Evolutionary conservation across 1,140 invertebrate species (phyloP).

Genomic region (Bombus turneri): DNA sequence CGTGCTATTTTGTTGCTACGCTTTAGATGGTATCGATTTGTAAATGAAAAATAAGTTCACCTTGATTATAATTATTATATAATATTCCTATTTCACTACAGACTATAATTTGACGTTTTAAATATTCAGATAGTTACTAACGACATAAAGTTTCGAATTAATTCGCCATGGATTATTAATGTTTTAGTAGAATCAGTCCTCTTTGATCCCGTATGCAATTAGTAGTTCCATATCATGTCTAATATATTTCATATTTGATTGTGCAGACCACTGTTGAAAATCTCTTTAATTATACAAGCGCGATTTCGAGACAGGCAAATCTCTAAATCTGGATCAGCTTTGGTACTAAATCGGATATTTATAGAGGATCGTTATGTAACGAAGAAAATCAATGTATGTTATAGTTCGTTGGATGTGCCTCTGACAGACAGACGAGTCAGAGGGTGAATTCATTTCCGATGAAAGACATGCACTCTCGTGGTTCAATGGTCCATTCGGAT

Average conservation of each 20-base stretch:
- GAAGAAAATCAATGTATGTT: slow-evolving; percentile 69
- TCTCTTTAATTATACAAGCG: neutral
- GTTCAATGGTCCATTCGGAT: slow-evolving; percentile 86
- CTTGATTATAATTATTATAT: neutral
- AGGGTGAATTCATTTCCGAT: slow-evolving; percentile 91
- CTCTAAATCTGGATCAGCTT: neutral
- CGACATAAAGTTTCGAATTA: neutral
- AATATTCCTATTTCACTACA: no score
- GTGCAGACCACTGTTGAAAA: neutral
- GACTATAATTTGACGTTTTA: neutral
- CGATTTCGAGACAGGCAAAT: neutral
- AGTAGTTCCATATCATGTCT: neutral
- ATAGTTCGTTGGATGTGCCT: slow-evolving; percentile 88
- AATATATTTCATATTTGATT: neutral
- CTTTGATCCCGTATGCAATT: neutral
- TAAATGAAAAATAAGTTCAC: neutral
- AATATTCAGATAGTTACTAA: neutral
- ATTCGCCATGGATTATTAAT: neutral
- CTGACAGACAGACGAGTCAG: slow-evolving; percentile 87
- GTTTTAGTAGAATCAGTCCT: neutral
- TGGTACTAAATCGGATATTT: neutral
- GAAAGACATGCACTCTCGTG: slow-evolving; percentile 87
- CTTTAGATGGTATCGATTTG: neutral
- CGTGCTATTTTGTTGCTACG: neutral
- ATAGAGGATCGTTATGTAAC: neutral